Conservation (phyloP, 2,888 invertebrate species). For the Didymodactylos carnosus region DNA sequence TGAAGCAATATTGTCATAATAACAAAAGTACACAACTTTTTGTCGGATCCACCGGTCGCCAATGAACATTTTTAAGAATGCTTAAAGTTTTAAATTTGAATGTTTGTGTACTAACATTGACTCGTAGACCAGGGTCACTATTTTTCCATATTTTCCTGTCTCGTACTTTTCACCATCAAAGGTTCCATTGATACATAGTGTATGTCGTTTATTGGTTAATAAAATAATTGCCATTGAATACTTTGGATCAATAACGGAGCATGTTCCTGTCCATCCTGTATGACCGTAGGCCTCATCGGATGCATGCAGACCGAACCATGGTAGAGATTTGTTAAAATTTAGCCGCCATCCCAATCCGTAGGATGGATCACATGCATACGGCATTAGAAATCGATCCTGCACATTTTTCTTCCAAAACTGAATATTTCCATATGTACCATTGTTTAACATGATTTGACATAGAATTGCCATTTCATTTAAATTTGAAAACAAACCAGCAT, state of each 20-base stretch:
- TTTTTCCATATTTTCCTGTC: background rate
- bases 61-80: too few relatives aligned
- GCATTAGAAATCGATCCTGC: background rate
- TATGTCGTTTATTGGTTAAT: background rate
- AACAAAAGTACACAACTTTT: too few relatives aligned
- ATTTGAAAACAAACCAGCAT: background rate
- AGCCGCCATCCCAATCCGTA: background rate
- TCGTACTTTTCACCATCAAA: background rate
- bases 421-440: background rate
- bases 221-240: background rate
- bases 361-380: background rate
- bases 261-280: background rate
- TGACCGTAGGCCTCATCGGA: background rate
- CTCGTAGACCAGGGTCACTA: background rate
- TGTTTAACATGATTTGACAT: background rate
- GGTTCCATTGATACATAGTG: background rate
- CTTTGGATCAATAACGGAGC: background rate
- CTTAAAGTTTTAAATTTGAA: too few relatives aligned
- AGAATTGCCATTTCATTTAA: background rate
- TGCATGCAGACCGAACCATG: background rate
- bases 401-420: background rate
- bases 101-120: background rate
- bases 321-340: background rate
- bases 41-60: too few relatives aligned
- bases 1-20: too few relatives aligned